Conservation (phyloP, 1,140 invertebrate species). For the Oryctes rhinoceros region DNA sequence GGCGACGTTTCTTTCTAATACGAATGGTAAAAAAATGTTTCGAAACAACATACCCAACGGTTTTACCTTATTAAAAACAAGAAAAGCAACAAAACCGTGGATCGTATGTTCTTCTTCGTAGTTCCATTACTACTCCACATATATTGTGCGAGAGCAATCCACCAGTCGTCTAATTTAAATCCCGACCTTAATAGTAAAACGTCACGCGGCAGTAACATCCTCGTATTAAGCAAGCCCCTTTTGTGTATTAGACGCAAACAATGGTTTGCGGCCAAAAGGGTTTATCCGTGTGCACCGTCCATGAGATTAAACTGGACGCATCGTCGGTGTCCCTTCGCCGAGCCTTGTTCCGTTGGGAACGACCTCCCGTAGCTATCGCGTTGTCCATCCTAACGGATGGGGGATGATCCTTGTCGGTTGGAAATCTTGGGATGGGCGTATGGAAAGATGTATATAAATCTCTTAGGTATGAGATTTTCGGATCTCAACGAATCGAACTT, state of each 20-base stretch:
- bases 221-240: slow-evolving; percentile 11
- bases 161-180: background rate
- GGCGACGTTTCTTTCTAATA: too few species aligned
- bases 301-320: slow-evolving; percentile 14
- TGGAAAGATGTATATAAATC: too few species aligned
- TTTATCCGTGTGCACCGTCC: slow-evolving; percentile 12
- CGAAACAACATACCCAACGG: too few species aligned
- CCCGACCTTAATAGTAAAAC: slow-evolving; percentile 5
- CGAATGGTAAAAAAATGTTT: too few species aligned
- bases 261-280: slow-evolving; percentile 2
- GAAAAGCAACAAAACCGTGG: too few species aligned
- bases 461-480: too few species aligned
- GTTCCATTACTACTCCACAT: too few species aligned
- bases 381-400: background rate
- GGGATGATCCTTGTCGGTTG: background rate
- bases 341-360: background rate
- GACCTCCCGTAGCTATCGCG: background rate
- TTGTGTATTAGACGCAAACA: slow-evolving; percentile 15
- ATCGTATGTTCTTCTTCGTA: too few species aligned
- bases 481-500: too few species aligned
- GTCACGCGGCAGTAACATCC: background rate
- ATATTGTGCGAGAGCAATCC: too few species aligned
- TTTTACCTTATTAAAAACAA: too few species aligned
- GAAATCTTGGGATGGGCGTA: too few species aligned
- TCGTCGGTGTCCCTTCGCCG: background rate